These are phyloP conservation scores for Archivesica marissinica DNA, from an alignment of 1,140 invertebrate species.

Conservation along the genomic window DNA sequence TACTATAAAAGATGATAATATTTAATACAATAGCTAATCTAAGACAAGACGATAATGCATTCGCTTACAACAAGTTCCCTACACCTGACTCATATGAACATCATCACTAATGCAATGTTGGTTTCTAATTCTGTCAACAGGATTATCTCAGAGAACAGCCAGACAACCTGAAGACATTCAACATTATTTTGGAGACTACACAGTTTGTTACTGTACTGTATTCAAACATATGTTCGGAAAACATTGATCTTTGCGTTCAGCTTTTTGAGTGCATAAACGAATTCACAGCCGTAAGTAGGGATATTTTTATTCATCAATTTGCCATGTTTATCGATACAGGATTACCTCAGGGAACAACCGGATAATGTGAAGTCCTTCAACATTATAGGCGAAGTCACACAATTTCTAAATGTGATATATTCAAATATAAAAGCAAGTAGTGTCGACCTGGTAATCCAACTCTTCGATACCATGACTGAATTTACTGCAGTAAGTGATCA, in stretches of 20 bases:
- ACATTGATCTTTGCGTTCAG: conserved; percentile 82
- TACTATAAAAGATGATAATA: too few species aligned
- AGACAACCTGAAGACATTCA: conserved; percentile 84
- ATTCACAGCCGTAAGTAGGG: conserved; percentile 83
- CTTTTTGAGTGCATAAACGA: conserved; percentile 84
- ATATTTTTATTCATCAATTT: conserved; percentile 4
- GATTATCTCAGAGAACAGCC: conserved; percentile 83
- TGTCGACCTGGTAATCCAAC: conserved; percentile 82
- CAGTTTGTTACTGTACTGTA: conserved; percentile 83
- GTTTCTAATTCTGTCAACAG: conserved; percentile 66
- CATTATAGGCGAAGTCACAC: conserved; percentile 83
- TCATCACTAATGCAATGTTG: conserved; percentile 43
- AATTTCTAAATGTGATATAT: conserved; percentile 83
- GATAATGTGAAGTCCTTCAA: conserved; percentile 84
- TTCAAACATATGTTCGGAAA: conserved; percentile 82
- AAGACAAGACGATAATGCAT: too few species aligned
- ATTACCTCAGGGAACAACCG: conserved; percentile 83
- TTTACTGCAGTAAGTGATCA: conserved; percentile 82
- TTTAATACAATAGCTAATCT: too few species aligned
- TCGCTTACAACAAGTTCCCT: too few species aligned
- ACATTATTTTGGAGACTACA: conserved; percentile 83
- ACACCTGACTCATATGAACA: neutral
- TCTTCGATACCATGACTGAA: conserved; percentile 83
- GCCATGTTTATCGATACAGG: conserved; percentile 68
- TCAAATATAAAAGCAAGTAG: conserved; percentile 83